Percentiles rank a stretch among this genome's conserved stretches.
phyloP scores from a whole-genome alignment of 2,797 vertebrate species.

The Crenichthys baileyi region DNA sequence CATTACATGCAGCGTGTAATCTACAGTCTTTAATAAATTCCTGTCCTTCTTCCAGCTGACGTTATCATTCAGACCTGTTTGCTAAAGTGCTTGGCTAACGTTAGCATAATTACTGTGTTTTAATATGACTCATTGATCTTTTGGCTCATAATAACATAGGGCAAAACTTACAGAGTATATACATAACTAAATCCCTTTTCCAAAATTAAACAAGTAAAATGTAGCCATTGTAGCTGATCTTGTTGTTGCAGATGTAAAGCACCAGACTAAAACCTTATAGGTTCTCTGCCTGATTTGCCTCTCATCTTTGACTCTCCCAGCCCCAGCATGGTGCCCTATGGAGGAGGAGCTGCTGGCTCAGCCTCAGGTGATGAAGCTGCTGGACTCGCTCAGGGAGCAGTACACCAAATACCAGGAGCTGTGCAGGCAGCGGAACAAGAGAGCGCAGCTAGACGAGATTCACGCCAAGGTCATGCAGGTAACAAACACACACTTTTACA shows the following conservation, averaged over 20 bases:
- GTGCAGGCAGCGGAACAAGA: conserved; percentile 93
- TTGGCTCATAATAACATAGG: too few species aligned
- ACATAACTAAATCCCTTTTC: too few species aligned
- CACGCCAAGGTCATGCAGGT: conserved; percentile 99
- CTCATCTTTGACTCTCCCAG: conserved; percentile 44
- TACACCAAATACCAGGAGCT: conserved; percentile 97
- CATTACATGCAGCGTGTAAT: not conserved
- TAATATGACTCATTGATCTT: too few species aligned
- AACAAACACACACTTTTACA: conserved; percentile 7
- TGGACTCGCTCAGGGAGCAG: conserved; percentile 94
- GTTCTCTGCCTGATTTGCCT: conserved; percentile 2
- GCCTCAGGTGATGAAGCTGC: conserved; percentile 96
- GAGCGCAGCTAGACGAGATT: conserved; percentile 94
- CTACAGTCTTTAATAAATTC: not conserved
- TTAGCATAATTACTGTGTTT: too few species aligned
- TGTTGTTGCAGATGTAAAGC: too few species aligned
- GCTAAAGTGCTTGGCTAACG: too few species aligned
- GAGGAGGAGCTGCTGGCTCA: conserved; percentile 96
- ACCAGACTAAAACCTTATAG: not conserved
- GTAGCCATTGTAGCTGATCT: too few species aligned
- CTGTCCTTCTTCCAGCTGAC: not conserved
- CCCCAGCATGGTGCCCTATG: conserved; percentile 94
- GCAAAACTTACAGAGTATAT: too few species aligned
- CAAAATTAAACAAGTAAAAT: too few species aligned
- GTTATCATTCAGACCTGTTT: not conserved